phyloP scores from a whole-genome alignment of 2,113 vertebrate genomes.

The Lasiurus cinereus region DNA sequence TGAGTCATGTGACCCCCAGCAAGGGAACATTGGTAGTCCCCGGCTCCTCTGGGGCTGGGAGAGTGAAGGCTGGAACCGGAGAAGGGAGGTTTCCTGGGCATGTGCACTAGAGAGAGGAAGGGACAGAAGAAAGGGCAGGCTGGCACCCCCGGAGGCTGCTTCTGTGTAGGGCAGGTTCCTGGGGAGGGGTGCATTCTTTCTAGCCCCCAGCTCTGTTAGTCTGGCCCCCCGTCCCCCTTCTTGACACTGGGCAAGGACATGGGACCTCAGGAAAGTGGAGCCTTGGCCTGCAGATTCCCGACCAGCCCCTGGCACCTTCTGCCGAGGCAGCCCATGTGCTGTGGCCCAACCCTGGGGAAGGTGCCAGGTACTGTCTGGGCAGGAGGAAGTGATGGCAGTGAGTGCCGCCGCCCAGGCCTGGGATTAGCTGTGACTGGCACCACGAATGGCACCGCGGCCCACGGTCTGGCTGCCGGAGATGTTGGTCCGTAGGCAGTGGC shows the following conservation, averaged over 20 bases:
- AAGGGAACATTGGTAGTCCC: neutral
- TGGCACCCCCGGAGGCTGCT: neutral
- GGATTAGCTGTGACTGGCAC: constrained; percentile 78
- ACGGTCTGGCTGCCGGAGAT: constrained; percentile 52
- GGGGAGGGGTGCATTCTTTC: neutral
- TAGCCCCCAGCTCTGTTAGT: neutral
- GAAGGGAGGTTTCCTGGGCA: neutral
- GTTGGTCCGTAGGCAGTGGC: neutral
- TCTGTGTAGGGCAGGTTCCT: neutral
- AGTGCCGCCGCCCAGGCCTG: constrained; percentile 29
- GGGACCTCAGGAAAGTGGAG: neutral
- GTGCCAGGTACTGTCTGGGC: constrained; percentile 78
- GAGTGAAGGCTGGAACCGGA: neutral
- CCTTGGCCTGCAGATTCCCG: neutral
- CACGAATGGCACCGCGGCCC: constrained; percentile 16
- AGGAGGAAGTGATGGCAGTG: constrained; percentile 56
- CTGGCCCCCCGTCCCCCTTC: neutral
- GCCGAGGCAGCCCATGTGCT: constrained; percentile 31
- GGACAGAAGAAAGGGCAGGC: neutral
- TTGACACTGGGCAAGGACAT: neutral
- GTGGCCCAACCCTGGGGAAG: constrained; percentile 29
- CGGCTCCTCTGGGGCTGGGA: constrained; percentile 22
- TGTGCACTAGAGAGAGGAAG: neutral
- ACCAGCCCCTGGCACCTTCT: constrained; percentile 58
- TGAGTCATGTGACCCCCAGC: constrained; percentile 29